Evolutionary conservation across 2,888 invertebrate species (phyloP), one percentile per base, ranked within the genome.

Genomic region (Ornithoptera alexandrae): DNA sequence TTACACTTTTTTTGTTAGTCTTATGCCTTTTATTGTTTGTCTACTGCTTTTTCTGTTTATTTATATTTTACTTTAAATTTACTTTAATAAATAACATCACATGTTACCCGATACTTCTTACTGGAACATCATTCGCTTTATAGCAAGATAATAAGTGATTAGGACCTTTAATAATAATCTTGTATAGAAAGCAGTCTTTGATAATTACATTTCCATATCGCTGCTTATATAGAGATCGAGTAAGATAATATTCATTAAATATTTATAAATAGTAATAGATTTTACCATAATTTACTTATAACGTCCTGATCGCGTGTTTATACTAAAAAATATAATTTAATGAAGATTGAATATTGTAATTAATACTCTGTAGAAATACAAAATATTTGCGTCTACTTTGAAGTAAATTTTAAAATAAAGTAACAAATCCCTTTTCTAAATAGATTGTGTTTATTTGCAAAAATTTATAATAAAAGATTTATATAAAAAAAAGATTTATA

Each of bases 141-240:
- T 53, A 6, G 1, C 2, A 53, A 53, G n/a, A 17, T 4, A 50
- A 39, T 56, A 58, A 6, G 42, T 59, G 59, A 65, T 65, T 65
- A 46, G n/a, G n/a, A 65, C 58, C 20, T 59, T 59, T 59, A 65
- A 59, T 65, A 50, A 46, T 59, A 22, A 59, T 58, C 59, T 65
- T n/a, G 59, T 59, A 59, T 59, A 65, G 59, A 65, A 65, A 58
- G 58, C 24, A 58, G 65, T 24, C 24, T 10, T 57, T 24, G 2
- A 8, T 58, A 66, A 60, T 60, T 50, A 60, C 50, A 24, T 46
- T 22, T 59, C 36, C 60, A 36, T 56, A 53, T 20, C 20, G 67
- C 67, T 24, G 56, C 36, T 61, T n/a, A 3, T 30, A 30, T 20
- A 20, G 22, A 67, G 15, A 67, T 22, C 61, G 56, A 22, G 61